These are phyloP conservation scores for Sebastes iracundus DNA, from an alignment of 2,797 vertebrate species.

Conservation along the genomic window DNA sequence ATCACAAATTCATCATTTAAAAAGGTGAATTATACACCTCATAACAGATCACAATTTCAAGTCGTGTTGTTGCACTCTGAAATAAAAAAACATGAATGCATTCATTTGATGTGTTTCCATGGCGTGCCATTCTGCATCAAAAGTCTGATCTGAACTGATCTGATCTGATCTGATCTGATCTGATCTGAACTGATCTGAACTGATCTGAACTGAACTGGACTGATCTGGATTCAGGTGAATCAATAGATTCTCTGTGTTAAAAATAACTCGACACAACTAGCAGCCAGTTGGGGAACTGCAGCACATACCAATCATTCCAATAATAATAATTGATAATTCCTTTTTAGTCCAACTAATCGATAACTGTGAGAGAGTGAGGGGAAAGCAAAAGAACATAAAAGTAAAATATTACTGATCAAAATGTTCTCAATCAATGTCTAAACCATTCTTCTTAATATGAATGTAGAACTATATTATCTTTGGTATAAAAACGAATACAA, in stretches of 20 bases:
- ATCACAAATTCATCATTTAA: neutral
- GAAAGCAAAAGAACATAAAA: neutral
- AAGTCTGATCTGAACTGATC: no score
- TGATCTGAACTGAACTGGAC: no score
- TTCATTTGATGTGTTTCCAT: neutral
- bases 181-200: neutral
- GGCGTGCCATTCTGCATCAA: neutral
- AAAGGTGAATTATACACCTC: neutral
- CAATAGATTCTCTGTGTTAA: slow-evolving; percentile 65
- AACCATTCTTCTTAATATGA: neutral
- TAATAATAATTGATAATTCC: slow-evolving; percentile 17
- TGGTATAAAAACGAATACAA: neutral
- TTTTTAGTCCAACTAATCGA: neutral
- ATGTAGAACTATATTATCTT: neutral
- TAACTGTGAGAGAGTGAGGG: neutral
- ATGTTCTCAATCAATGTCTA: neutral
- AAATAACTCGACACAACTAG: slow-evolving; percentile 46
- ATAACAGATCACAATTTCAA: neutral
- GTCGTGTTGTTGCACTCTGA: neutral
- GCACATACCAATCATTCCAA: slow-evolving; percentile 33
- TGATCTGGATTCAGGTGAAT: slow-evolving; percentile 50
- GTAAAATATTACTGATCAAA: neutral
- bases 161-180: neutral
- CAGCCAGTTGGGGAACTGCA: slow-evolving; percentile 48
- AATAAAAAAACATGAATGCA: neutral